Evolutionary conservation across 92 coral and sea anemone genomes (phyloP), one percentile per base, ranked within the genome.

Genomic region (Scolanthus callimorphus): DNA sequence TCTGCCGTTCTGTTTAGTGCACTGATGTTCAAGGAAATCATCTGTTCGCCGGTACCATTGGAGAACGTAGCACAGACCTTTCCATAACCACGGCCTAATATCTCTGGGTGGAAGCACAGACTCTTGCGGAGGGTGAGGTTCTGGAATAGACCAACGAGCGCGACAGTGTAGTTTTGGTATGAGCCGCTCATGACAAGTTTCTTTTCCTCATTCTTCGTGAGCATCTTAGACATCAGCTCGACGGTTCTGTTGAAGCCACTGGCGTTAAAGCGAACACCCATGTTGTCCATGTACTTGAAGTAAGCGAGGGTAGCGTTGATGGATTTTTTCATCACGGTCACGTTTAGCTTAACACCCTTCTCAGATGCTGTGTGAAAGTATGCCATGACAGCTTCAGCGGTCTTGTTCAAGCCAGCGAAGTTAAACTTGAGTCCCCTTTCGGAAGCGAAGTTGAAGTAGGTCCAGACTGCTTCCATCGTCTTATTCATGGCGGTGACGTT

Each of bases 261-360:
- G 37, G 85, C 81, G 53, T 89, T 84, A 52, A 88, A 60, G 56
- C 80, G 68, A 19, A 82, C 55, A 10, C 79, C 85, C 52, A 90
- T 88, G 45, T 79, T 77, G 39, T 69, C 65, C 45, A 68, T 55
- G 39, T 59, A 46, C 57, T 70, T 85, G 54, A 71, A 29, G 39
- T 69, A 77, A 28, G 84, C 73, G 74, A 80, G 70, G 24, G 81
- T 69, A 20, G 86, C 77, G 10, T 71, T 44, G 3, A 79, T 59
- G 20, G 96, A 70, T 70, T 67, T 85, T 71, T 81, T 80, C 52
- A 71, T 56, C 6, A 80, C 75, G 8, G 78, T 53, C 2, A 69
- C 90, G 27, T 73, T 86, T 61, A 94, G 81, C 65, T 63, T 89
- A 51, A 94, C 34, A 21, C 89, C 85, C 69, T 74, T 87, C 62